phyloP scores from a whole-genome alignment of 2,113 vertebrate species.

The Anhinga rufa region DNA sequence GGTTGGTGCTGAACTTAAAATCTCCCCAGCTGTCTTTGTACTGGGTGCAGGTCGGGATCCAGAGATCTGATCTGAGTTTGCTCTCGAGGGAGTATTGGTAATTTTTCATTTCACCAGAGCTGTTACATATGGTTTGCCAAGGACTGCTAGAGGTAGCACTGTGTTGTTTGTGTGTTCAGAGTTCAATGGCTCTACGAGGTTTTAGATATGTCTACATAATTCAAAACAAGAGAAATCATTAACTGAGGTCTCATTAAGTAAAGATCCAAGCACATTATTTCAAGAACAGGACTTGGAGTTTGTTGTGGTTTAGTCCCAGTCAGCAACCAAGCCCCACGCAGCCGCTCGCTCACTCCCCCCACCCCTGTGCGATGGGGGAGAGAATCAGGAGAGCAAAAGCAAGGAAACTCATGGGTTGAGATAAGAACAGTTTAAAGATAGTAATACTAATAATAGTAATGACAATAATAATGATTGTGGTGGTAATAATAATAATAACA shows the following conservation, averaged over 20 bases:
- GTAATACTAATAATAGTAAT: too few relatives aligned
- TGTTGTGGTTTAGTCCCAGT: too few relatives aligned
- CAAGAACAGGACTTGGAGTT: background rate
- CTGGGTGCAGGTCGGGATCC: background rate
- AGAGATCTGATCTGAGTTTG: background rate
- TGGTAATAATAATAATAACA: too few relatives aligned
- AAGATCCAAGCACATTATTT: background rate
- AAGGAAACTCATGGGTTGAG: too few relatives aligned
- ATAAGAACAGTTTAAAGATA: too few relatives aligned
- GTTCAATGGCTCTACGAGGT: background rate
- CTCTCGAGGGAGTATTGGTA: background rate
- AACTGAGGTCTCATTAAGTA: background rate
- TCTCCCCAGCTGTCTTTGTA: background rate
- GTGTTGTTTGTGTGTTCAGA: background rate
- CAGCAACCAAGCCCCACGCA: too few relatives aligned
- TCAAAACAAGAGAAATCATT: background rate
- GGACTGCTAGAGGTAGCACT: background rate
- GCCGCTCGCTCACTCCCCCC: too few relatives aligned
- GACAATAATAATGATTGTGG: too few relatives aligned
- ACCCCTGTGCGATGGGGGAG: too few relatives aligned
- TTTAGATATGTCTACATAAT: background rate
- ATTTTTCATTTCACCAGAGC: background rate
- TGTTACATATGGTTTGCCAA: background rate
- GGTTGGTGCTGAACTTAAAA: background rate
- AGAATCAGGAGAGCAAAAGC: too few relatives aligned